Base-by-base conservation (phyloP, 1,140 invertebrate species). In the Idris sp. region DNA sequence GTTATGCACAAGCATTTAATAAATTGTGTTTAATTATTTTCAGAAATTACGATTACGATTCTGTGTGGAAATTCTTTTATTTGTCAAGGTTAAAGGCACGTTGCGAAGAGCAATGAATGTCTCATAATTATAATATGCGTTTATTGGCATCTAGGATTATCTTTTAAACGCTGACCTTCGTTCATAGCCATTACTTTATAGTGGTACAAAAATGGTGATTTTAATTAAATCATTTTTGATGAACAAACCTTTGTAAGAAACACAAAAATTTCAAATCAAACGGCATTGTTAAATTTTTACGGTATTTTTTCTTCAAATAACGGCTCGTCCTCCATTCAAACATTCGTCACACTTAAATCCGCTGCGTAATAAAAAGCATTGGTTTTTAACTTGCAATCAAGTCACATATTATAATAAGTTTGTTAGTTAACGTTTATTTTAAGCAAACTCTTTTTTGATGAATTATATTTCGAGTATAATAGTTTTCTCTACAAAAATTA, bases 301-400 rank as follows among this genome's bases (percentile, higher is more conserved):
- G 54, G 54, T 33, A 58, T 56, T 48, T 71, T 65, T 62, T 62
- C 18, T 35, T 43, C 15, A 59, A 59, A 56, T 71, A 71, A 71
- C 67, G 67, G 67, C 13, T 49, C 67, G 56, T 71, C 49, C 67
- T 71, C 67, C 56, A 71, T 71, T 62, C 56, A 62, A 16, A 59
- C 33, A 41, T 36, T 54, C 54, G 56, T 59, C 56, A 62, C 67
- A 71, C 56, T 69, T 54, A 36, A 59, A 36, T 30, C 46, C 36
- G 36, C 40, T 40, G 56, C 14, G 40, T 71, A 59, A 71, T 71
- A 48, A 61, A 56, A 51, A 56, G 62, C 49, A 54, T 48, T 53
- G 13, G 41, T 9, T 71, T 71, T 62, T 31, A 33, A 54, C 46
- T 53, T 33, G 56, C 30, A 11, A 33, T 25, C 16, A 41, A 41